phyloP scores from a whole-genome alignment of 92 coral and sea anemone genomes.

The Epizoanthus ramosus region DNA sequence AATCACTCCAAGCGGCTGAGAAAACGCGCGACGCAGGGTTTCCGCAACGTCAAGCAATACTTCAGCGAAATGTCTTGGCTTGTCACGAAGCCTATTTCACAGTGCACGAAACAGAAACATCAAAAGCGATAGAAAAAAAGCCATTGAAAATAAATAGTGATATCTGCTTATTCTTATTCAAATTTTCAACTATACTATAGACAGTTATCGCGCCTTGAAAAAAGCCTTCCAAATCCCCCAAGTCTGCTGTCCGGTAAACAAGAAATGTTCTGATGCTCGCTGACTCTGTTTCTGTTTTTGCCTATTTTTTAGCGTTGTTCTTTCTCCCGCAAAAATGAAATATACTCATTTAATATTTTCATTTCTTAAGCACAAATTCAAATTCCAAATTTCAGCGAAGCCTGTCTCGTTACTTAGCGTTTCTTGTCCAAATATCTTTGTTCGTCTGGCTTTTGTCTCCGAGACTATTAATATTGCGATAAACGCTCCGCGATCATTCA shows the following conservation, averaged over 20 bases:
- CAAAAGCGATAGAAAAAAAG: neutral
- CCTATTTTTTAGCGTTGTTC: too few relatives aligned
- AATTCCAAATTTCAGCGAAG: constrained; percentile 6
- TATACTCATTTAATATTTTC: neutral
- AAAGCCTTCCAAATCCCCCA: constrained; percentile 29
- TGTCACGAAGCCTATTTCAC: neutral
- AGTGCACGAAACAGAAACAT: neutral
- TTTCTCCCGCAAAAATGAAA: neutral
- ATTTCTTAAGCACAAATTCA: neutral
- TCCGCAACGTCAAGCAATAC: neutral
- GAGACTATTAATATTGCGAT: neutral
- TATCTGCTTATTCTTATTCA: constrained; percentile 22
- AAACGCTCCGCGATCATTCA: neutral
- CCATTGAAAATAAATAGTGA: neutral
- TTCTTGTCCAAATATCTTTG: neutral
- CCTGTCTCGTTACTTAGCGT: constrained; percentile 22
- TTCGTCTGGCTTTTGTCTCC: constrained; percentile 30
- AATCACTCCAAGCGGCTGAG: constrained; percentile 6
- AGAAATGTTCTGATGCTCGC: neutral
- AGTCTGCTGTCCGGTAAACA: neutral
- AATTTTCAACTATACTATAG: neutral
- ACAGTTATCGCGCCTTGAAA: constrained; percentile 7
- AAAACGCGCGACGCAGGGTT: neutral
- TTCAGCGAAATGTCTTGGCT: neutral
- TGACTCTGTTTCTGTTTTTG: too few relatives aligned